These are phyloP conservation scores for Falcunculus frontatus DNA, from an alignment of 2,113 vertebrate genomes.

Conservation along the genomic window DNA sequence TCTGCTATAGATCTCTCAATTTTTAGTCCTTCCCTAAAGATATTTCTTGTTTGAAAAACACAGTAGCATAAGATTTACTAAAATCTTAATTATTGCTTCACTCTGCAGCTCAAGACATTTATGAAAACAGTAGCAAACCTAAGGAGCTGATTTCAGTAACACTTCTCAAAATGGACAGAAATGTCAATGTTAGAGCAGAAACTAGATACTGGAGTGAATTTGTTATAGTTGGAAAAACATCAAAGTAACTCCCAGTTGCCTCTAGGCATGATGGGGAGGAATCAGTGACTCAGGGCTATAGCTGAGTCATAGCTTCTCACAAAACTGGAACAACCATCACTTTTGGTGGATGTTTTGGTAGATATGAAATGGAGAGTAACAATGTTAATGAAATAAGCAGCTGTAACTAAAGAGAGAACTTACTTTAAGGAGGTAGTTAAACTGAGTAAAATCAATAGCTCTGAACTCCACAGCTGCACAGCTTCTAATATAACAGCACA, in stretches of 20 bases:
- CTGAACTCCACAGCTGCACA: neutral
- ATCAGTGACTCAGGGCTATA: neutral
- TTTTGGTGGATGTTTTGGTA: neutral
- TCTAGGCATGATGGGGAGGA: neutral
- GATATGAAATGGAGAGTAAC: neutral
- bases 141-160: neutral
- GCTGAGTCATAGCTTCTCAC: neutral
- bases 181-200: neutral
- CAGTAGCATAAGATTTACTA: neutral
- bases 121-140: neutral
- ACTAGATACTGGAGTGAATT: neutral
- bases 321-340: neutral
- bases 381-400: neutral
- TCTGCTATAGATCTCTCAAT: neutral
- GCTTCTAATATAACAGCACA: neutral
- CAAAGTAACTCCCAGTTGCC: neutral
- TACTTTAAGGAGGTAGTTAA: neutral
- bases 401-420: neutral
- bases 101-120: neutral
- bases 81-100: neutral
- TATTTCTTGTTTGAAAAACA: neutral
- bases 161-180: neutral
- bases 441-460: neutral
- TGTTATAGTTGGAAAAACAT: neutral
- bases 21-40: neutral